Base-by-base conservation (phyloP, 2,113 vertebrate species). In the Ciconia maguari region DNA sequence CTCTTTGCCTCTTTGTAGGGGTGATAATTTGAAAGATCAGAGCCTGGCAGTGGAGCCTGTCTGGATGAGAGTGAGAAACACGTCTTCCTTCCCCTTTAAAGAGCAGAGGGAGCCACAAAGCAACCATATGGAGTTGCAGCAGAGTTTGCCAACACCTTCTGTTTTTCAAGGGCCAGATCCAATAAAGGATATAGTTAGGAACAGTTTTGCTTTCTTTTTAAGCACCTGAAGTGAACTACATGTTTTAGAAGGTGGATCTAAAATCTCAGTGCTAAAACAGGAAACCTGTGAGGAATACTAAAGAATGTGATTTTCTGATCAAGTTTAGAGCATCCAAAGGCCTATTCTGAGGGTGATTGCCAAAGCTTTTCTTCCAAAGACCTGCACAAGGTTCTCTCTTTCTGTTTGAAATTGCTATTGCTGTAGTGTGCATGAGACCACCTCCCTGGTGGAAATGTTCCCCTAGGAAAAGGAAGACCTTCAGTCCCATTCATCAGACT, bases 1-100 rank as follows among this genome's bases (percentile, higher is more conserved):
- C 84, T 93, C 66, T 90, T 74, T 92, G 60, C 89, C 84, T 98
- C 96, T 94, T 94, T 95, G 94, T 42, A 51, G 71, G 70, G 55
- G 46, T 92, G 96, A 95, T 79, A 87, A 96, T 93, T 93, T 94
- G 89, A 32, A 66, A 83, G 34, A 88, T 94, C 64, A 92, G 90
- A 94, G 58, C 62, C 87, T 96, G 95, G 97, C 96, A 80, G 2
- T 4, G 4, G 64, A 92, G 69, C 61, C 68, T 81, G 86, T 64
- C 87, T 95, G 89, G 78, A 55, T 66, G 54, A 36, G 54, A 93
- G n/a, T 27, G 81, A 8, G 69, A 87, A 77, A 51, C 46, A 10
- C 0, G 0, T 79, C 84, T 86, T 83, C 75, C 89, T 80, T 90
- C 62, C 75, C 78, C 60, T 93, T 81, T 55, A 70, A 90, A 69